These are phyloP conservation scores for Platycheirus albimanus DNA, from an alignment of 2,888 invertebrate genomes.

Conservation along the genomic window DNA sequence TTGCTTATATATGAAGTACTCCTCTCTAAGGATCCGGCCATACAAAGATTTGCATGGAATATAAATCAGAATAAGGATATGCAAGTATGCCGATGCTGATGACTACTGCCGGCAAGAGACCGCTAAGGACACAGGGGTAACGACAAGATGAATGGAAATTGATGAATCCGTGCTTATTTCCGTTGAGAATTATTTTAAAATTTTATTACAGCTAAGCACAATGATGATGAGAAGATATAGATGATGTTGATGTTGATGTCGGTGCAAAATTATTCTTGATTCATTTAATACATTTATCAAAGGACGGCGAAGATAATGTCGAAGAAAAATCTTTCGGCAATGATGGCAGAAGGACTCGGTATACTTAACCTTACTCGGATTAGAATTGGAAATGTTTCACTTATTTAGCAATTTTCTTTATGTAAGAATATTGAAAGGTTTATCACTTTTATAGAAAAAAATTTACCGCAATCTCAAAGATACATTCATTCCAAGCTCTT, in stretches of 20 bases:
- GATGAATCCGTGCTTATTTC: slow-evolving; percentile 77
- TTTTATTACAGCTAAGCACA: slow-evolving; percentile 52
- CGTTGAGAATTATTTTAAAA: slow-evolving; percentile 75
- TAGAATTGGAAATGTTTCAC: slow-evolving; percentile 63
- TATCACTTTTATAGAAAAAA: too few relatives aligned
- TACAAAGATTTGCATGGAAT: slow-evolving; percentile 49
- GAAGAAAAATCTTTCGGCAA: slow-evolving; percentile 36
- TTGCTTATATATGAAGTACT: slow-evolving; percentile 67
- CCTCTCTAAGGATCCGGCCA: slow-evolving; percentile 47
- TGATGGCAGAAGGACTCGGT: slow-evolving; percentile 32
- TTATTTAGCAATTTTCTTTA: slow-evolving; percentile 61
- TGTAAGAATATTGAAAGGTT: slow-evolving; percentile 63
- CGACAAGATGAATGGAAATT: slow-evolving; percentile 76
- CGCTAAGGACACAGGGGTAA: slow-evolving; percentile 55
- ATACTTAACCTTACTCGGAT: too few relatives aligned
- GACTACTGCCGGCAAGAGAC: slow-evolving; percentile 35
- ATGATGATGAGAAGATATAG: too few relatives aligned
- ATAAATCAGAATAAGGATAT: slow-evolving; percentile 25
- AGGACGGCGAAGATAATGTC: slow-evolving; percentile 23
- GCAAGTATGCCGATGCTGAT: slow-evolving; percentile 42
- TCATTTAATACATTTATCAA: slow-evolving; percentile 63
- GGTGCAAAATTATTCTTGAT: slow-evolving; percentile 74
- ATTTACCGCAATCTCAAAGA: slow-evolving; percentile 53
- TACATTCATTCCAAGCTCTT: slow-evolving; percentile 1
- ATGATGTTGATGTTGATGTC: slow-evolving; percentile 68